Base-by-base conservation (phyloP, 2,113 vertebrate species). In the Gymnobelideus leadbeateri region DNA sequence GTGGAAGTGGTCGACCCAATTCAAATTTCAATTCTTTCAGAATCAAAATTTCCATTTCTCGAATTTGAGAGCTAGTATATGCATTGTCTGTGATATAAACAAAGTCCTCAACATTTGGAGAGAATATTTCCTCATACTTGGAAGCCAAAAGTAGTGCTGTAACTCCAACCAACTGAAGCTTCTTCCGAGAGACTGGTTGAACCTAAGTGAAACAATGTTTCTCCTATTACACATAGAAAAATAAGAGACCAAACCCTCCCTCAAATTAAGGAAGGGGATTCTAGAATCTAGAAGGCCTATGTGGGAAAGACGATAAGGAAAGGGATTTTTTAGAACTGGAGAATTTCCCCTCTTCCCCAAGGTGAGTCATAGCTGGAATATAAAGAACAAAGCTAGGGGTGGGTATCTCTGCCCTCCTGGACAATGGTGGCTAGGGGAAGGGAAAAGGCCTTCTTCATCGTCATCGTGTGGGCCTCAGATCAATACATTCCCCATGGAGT, bases 121-220 rank as follows among this genome's bases (percentile, higher is more conserved):
- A 98, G 31, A 98, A 98, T 97, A 99, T 99, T 98, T 99, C 99
- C 98, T 99, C 99, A 0, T 99, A 99, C 92, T 99, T 99, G 91
- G 99, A 99, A 55, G 99, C 99, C 94, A 99, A 23, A 92, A 99
- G 98, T 98, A 99, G 98, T 0, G 99, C 99, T 0, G 99, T 99
- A 25, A 99, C 99, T 0, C 99, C 99, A 0, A 99, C 99, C 28
- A 99, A 97, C 95, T 99, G 99, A 96, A 99, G 99, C 95, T 99
- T 99, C 94, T 99, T 99, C 3, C 99, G 98, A 89, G 99, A 98
- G 24, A 99, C 98, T 0, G 99, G 98, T 91, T 99, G 98, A 95
- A 97, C 98, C 99, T 99, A 96, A 84, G 92, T 89, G 31, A 52
- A 96, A 50, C 37, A 94, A 43, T 0, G 21, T 57, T 61, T 90